A percentile compares a stretch with the other conserved stretches of the same genome.
These are phyloP conservation scores for Saccostrea glomerata DNA, from an alignment of 1,140 invertebrate species.

Conservation along the genomic window DNA sequence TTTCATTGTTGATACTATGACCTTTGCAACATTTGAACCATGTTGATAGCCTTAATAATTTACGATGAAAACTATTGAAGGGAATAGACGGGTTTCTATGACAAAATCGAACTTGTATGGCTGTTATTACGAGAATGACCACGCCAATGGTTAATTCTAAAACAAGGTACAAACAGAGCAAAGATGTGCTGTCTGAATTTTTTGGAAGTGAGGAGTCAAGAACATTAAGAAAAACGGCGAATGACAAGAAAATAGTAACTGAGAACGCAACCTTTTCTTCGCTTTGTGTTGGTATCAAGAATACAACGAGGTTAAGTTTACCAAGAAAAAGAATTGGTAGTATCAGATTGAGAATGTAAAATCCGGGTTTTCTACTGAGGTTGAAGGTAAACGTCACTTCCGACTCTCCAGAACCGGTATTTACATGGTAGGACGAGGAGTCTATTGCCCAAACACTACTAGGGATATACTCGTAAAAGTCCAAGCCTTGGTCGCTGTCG, in stretches of 20 bases:
- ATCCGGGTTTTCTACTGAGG: slow-evolving; percentile 54
- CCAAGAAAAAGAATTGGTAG: slow-evolving; percentile 58
- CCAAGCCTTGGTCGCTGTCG: not conserved
- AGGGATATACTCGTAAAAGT: not conserved
- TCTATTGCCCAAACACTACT: slow-evolving; percentile 41
- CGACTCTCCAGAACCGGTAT: not conserved
- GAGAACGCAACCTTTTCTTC: slow-evolving; percentile 61
- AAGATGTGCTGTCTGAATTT: not conserved
- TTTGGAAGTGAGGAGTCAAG: slow-evolving; percentile 55
- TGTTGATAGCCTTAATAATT: not conserved
- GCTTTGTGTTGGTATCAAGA: slow-evolving; percentile 58
- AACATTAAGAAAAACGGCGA: slow-evolving; percentile 62
- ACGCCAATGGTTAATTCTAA: slow-evolving; percentile 5
- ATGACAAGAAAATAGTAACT: slow-evolving; percentile 62
- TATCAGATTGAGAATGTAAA: slow-evolving; percentile 59
- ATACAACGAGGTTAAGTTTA: slow-evolving; percentile 57
- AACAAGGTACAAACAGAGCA: slow-evolving; percentile 5
- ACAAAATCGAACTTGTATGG: slow-evolving; percentile 1
- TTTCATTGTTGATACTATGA: not conserved
- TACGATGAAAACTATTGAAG: slow-evolving; percentile 8
- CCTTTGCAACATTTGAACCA: not conserved
- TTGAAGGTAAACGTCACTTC: slow-evolving; percentile 59
- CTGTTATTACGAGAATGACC: slow-evolving; percentile 13
- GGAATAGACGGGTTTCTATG: not conserved
- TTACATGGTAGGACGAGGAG: not conserved